Conservation (phyloP, 2,888 invertebrate genomes). For the Euplagia quadripunctaria region DNA sequence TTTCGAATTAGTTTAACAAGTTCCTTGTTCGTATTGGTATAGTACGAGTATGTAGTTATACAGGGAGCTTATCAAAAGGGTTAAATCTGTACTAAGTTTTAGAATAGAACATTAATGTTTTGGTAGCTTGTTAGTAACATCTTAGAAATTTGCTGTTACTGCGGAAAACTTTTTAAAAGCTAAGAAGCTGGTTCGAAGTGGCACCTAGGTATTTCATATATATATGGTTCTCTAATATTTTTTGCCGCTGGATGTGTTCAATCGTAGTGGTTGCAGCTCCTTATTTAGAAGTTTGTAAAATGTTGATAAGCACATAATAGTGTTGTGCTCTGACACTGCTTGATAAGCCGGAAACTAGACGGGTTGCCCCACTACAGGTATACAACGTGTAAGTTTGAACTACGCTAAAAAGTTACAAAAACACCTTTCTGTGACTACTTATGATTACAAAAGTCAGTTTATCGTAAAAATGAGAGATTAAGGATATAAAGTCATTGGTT, state of each 20-base stretch:
- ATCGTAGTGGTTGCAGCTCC: background rate
- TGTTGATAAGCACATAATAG: background rate
- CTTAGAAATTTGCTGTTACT: background rate
- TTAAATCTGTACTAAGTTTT: constrained; percentile 15
- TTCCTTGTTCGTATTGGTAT: constrained; percentile 15
- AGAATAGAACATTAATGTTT: constrained; percentile 14
- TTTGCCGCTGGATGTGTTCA: background rate
- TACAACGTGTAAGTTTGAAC: no score
- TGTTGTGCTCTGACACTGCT: background rate
- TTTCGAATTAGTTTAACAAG: constrained; percentile 34
- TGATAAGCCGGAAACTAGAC: background rate
- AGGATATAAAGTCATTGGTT: no score
- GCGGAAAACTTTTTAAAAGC: background rate
- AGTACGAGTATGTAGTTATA: constrained; percentile 1
- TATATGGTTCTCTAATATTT: background rate
- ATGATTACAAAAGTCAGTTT: no score
- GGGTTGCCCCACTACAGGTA: no score
- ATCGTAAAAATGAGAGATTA: no score
- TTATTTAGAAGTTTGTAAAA: background rate
- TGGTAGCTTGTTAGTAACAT: constrained; percentile 7
- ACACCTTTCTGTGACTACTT: no score
- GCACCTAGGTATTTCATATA: background rate
- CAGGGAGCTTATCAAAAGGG: constrained; percentile 14
- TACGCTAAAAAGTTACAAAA: no score
- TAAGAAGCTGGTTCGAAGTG: background rate